Evolutionary conservation across 2,797 vertebrate genomes (phyloP).

Genomic region (Okamejei kenojei): DNA sequence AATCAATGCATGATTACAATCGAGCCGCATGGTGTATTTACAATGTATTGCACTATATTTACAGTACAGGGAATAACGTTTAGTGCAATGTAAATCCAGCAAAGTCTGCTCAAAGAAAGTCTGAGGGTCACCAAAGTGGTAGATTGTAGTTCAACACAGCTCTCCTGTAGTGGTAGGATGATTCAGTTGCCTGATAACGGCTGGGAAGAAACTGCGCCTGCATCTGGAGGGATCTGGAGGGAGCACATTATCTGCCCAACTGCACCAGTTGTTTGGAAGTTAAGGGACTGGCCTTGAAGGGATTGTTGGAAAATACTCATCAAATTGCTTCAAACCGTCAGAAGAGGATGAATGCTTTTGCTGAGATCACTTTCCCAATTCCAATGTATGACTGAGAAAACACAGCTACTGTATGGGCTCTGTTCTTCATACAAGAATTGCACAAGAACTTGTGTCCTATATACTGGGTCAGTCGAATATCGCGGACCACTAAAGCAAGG

Average conservation of each 20-base stretch:
- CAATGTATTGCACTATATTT: too few species aligned
- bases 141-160: too few species aligned
- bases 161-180: too few species aligned
- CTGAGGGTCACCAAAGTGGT: too few species aligned
- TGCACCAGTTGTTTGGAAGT: background rate
- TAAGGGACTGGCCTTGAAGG: background rate
- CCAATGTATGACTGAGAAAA: background rate
- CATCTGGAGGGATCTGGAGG: too few species aligned
- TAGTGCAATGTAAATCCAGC: too few species aligned
- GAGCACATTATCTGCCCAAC: background rate
- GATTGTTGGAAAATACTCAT: background rate
- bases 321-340: background rate
- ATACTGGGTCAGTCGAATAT: background rate
- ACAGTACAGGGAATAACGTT: too few species aligned
- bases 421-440: background rate
- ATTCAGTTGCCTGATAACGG: too few species aligned
- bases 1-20: too few species aligned
- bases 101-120: too few species aligned
- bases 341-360: background rate
- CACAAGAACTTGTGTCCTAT: background rate
- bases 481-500: background rate
- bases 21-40: too few species aligned
- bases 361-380: background rate
- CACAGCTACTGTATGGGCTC: background rate
- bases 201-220: too few species aligned